Base-by-base conservation (phyloP, 2,797 vertebrate genomes). In the Pristis pectinata region DNA sequence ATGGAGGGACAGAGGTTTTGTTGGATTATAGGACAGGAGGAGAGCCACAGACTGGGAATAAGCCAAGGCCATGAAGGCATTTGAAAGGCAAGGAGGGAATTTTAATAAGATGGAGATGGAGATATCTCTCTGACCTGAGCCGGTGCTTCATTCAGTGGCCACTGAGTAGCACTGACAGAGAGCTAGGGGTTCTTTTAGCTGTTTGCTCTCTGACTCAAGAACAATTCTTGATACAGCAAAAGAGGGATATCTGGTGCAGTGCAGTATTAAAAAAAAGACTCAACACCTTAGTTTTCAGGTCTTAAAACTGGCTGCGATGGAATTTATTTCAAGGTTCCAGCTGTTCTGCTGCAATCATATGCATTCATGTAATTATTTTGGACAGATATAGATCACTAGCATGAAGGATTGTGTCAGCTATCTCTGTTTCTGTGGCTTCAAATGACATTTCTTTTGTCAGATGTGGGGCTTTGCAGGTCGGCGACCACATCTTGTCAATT, bases 401-500 rank as follows among this genome's bases (percentile, higher is more conserved):
- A 11, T 67, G 59, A 64, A 91, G 13, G 17, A 19, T 37, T 91
- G 3, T 22, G 41, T 80, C 79, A 44, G 17, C 41, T 37, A n/a
- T 34, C 34, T 89, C 30, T 67, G n/a, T 91, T 37, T 41, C 59
- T 41, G 59, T 64, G 61, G 22, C 61, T 67, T 67, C 17, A 91
- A 67, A 67, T 41, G 34, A 7, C 85, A 30, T 91, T 61, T 91
- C n/a, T 30, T 56, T 41, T 17, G 87, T 95, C 96, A 99, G 99
- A 95, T 99, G 98, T 64, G 99, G 99, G 0, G 98, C 98, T 0
- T 76, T 99, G 95, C 98, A 98, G 0, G 95, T 97, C 0, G 99
- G 99, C 0, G 99, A 99, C 96, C 98, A 98, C 96, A 98, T 99
- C 96, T 98, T 99, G 94, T 98, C 98, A 95, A 99, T 99, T 1